Evolutionary conservation across 2,113 vertebrate species (phyloP), one percentile per base, ranked within the genome.

Genomic region (Aptenodytes forsteri): DNA sequence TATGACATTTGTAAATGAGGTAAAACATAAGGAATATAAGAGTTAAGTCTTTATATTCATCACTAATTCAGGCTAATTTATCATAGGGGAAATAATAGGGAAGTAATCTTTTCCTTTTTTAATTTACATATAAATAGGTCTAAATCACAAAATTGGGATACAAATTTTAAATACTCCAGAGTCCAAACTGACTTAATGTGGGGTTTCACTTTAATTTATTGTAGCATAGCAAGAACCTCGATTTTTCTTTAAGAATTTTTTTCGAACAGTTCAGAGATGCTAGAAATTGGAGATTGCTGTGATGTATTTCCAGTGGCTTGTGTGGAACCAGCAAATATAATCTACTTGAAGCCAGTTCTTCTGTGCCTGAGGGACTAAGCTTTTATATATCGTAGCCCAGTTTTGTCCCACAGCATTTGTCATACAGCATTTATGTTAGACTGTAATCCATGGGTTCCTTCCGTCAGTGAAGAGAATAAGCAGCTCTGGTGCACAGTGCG

Each of bases 1-100:
- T 96, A 83, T 55, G 92, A 94, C 96, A 96, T 94, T 96, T 94
- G 87, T 88, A 97, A 98, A 97, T 93, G 91, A 97, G 77, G 77
- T 85, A 95, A 94, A 96, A 65, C 85, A 85, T 95, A 95, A 90
- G 89, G 66, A 96, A 91, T 92, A 62, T 25, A 95, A 90, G 96
- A 97, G 90, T 96, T 95, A 93, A 91, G 90, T 97, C 93, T 92
- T 93, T 90, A 89, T 84, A 88, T 93, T 97, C 93, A 95, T 95
- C 94, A 88, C 94, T 96, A 96, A 97, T 96, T 97, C 89, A 94
- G 66, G 42, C 89, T 96, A 96, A 96, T 97, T 96, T 93, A 96
- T 97, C 95, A 97, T 96, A 66, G 55, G 93, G 94, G 93, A 96
- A 96, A 96, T 96, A 96, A 94, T 96, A 66, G 32, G 75, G 55